Evolutionary conservation across 2,888 invertebrate species (phyloP), one percentile per base, ranked within the genome.

Genomic region (Pomacea canaliculata): DNA sequence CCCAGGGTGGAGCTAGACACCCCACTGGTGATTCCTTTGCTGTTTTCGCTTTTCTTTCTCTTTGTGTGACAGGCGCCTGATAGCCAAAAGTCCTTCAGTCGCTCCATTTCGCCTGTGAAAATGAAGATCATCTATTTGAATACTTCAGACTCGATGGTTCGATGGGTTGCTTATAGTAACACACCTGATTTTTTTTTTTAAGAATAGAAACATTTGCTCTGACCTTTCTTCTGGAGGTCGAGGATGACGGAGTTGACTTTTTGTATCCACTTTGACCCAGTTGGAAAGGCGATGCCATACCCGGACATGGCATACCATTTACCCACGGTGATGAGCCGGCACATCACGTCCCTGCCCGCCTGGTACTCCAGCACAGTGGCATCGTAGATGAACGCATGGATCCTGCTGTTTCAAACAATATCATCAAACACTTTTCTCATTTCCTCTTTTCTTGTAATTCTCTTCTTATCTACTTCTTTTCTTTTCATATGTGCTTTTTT

Each of bases 301-400:
- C 95, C 95, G 3, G 99, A 98, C 96, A 98, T 98, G 71, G 98
- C 97, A 91, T 98, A 98, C 98, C 99, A 99, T 67, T 87, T 86
- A 65, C 99, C 99, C 63, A 99, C 98, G 19, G 98, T 98, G 87
- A 98, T 93, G 73, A 99, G 82, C 66, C 91, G 91, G 91, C 99
- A 99, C 91, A 97, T 97, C 91, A 98, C 97, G 90, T 99, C 99
- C 92, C 95, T 93, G 23, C 97, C 96, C 37, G 97, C 98, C 89
- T 97, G 93, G 91, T 98, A 99, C 90, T 99, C 98, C 85, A 99
- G 92, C 19, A 99, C 99, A 2, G 99, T 98, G 76, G 99, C 99
- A 89, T 99, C 99, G 90, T 99, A 99, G 84, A 99, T 96, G 90
- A 99, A 99, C 10, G 98, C 98, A 90, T 99, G 98, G 85, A 99